phyloP scores from a whole-genome alignment of 2,888 invertebrate species.

The Euzophera pinguis region DNA sequence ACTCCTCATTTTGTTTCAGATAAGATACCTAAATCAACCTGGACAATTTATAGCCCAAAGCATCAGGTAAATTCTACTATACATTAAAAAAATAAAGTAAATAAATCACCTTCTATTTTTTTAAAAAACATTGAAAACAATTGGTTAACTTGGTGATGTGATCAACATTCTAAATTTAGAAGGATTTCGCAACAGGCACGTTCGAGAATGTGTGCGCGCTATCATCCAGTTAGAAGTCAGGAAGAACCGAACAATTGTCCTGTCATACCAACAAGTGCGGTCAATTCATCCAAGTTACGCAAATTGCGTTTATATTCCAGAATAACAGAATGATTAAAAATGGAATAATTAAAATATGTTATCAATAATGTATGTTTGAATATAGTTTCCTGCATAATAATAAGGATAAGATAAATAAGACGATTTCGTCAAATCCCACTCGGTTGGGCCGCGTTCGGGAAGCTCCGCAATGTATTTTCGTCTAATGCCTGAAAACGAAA shows the following conservation, averaged over 20 bases:
- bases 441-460: too few relatives aligned
- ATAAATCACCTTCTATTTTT: neutral
- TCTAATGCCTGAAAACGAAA: too few relatives aligned
- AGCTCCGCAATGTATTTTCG: too few relatives aligned
- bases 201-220: constrained; percentile 47
- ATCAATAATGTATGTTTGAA: neutral
- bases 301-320: constrained; percentile 5
- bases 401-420: too few relatives aligned
- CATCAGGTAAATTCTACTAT: constrained; percentile 24
- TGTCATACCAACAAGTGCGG: constrained; percentile 34
- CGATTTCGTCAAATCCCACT: too few relatives aligned
- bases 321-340: neutral
- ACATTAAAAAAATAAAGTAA: neutral
- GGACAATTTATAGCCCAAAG: constrained; percentile 36
- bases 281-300: constrained; percentile 10
- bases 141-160: constrained; percentile 58
- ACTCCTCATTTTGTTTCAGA: constrained; percentile 38
- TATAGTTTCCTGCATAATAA: too few relatives aligned
- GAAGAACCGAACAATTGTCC: constrained; percentile 43
- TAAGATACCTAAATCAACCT: constrained; percentile 31
- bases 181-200: constrained; percentile 45
- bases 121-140: constrained; percentile 45
- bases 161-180: constrained; percentile 66
- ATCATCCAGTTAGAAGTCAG: constrained; percentile 58
- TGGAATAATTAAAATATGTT: too few relatives aligned